A percentile compares a stretch with the other conserved stretches of the same genome.
phyloP scores from a whole-genome alignment of 2,113 vertebrate species.

The Desmodus rotundus region DNA sequence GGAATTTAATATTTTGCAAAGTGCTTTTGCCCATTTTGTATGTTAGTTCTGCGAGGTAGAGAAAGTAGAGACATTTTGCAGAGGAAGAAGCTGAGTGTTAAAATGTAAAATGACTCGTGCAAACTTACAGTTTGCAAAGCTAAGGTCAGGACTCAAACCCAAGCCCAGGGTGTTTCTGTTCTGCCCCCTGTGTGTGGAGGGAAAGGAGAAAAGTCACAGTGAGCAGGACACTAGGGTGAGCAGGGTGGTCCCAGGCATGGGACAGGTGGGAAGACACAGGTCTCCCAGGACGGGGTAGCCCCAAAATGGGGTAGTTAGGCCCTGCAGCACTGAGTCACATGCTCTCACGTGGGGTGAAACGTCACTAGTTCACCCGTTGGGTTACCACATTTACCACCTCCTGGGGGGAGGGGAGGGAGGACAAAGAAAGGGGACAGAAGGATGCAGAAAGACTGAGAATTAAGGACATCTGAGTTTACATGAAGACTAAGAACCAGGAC shows the following conservation, averaged over 20 bases:
- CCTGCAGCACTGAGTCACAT: neutral
- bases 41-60: neutral
- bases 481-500: neutral
- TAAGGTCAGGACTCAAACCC: neutral
- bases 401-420: neutral
- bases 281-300: neutral
- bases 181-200: neutral
- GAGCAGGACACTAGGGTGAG: neutral
- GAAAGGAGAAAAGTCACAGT: neutral
- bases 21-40: neutral
- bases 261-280: neutral
- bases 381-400: neutral
- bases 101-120: neutral
- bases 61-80: neutral
- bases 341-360: neutral
- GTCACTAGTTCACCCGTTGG: neutral
- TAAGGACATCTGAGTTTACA: neutral
- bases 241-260: fast-evolving
- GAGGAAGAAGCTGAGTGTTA: neutral
- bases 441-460: neutral
- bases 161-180: neutral
- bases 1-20: neutral
- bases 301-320: neutral
- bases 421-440: neutral
- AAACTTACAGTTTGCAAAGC: neutral